Percentiles rank a stretch among this genome's conserved stretches.
phyloP scores from a whole-genome alignment of 2,888 invertebrate species.

The Bhutanitis thaidina region DNA sequence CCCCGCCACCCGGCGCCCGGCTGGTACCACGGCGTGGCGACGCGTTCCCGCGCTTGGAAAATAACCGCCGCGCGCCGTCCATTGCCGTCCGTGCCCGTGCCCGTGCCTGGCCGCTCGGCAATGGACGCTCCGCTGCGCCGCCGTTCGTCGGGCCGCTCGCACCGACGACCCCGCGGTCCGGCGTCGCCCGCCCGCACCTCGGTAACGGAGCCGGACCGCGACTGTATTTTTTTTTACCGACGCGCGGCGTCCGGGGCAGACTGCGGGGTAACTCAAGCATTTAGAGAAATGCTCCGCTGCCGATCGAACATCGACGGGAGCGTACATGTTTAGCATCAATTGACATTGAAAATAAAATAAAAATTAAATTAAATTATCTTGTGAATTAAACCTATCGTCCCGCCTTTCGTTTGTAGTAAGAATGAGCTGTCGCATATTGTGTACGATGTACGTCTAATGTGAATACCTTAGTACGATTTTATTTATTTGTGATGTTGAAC shows the following conservation, averaged over 20 bases:
- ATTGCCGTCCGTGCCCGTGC: constrained; percentile 38
- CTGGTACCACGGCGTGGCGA: constrained; percentile 58
- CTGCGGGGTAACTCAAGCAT: constrained; percentile 50
- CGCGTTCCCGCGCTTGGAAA: constrained; percentile 62
- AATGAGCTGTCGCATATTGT: constrained; percentile 70
- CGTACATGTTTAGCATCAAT: constrained; percentile 54
- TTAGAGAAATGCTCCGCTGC: constrained; percentile 58
- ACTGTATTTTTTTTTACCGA: constrained; percentile 37
- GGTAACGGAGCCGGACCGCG: constrained; percentile 28
- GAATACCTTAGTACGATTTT: constrained; percentile 78
- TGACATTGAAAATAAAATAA: constrained; percentile 54
- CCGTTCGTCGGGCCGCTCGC: constrained; percentile 20
- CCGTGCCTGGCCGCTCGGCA: constrained; percentile 30
- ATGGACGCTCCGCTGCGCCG: constrained; percentile 29
- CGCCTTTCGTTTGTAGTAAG: constrained; percentile 72
- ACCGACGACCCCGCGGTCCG: constrained; percentile 34
- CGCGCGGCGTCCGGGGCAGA: constrained; percentile 36
- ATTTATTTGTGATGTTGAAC: constrained; percentile 80
- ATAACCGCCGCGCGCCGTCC: constrained; percentile 53
- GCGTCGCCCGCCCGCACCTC: constrained; percentile 46
- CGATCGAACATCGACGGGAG: constrained; percentile 61
- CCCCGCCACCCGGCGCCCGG: constrained; percentile 37
- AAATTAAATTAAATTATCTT: constrained; percentile 50
- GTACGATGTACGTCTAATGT: constrained; percentile 71
- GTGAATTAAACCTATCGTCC: constrained; percentile 64